phyloP scores from a whole-genome alignment of 2,888 invertebrate genomes.

The Sphinx pinastri region DNA sequence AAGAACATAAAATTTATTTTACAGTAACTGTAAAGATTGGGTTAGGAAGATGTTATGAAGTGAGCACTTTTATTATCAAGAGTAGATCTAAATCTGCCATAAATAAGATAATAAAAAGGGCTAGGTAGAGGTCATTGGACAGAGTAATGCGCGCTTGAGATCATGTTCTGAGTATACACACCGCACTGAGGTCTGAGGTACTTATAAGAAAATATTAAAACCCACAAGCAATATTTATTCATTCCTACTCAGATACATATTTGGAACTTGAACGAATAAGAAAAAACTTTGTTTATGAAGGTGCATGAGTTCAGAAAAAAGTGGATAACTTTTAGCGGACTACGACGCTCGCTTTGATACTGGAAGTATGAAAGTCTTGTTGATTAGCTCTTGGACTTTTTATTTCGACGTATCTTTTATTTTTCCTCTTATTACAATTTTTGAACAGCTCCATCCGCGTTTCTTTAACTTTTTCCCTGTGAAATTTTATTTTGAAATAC shows the following conservation, averaged over 20 bases:
- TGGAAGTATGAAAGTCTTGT: slow-evolving; percentile 69
- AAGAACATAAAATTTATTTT: neutral
- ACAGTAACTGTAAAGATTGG: neutral
- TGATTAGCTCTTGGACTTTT: slow-evolving; percentile 72
- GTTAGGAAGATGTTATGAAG: neutral
- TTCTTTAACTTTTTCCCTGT: slow-evolving; percentile 51
- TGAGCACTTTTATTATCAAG: neutral
- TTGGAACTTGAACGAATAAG: slow-evolving; percentile 52
- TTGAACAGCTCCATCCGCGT: slow-evolving; percentile 52
- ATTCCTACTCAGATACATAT: slow-evolving; percentile 39
- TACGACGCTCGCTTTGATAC: slow-evolving; percentile 68
- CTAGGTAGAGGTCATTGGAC: neutral
- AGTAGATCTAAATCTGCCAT: neutral
- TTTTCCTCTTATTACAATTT: slow-evolving; percentile 58
- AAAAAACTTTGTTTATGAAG: slow-evolving; percentile 55
- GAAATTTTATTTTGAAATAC: slow-evolving; percentile 49
- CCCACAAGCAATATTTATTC: slow-evolving; percentile 15
- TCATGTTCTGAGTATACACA: too few relatives aligned
- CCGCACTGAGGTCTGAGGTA: too few relatives aligned
- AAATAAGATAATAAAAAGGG: neutral
- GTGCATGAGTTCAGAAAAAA: slow-evolving; percentile 47
- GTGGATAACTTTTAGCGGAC: slow-evolving; percentile 63
- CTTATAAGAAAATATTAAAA: slow-evolving; percentile 10
- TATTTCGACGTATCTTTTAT: slow-evolving; percentile 61
- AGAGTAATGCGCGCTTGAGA: too few relatives aligned